Base-by-base conservation (phyloP, 2,797 vertebrate species). In the Acestrorhynchus altus region DNA sequence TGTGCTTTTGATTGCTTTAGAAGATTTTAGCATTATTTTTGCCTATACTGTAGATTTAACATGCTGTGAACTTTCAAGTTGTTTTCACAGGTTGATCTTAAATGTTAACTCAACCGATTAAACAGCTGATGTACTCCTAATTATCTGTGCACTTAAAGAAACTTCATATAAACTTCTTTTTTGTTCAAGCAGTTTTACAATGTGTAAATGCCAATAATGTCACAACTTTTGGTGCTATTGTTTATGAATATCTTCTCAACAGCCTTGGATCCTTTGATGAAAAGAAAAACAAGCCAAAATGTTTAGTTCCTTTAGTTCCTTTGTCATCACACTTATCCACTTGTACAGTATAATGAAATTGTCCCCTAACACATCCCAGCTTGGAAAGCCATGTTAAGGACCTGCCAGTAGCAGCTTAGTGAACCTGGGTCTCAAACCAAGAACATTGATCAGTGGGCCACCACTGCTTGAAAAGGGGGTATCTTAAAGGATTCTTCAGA, bases 81-180 rank as follows among this genome's bases (percentile, higher is more conserved):
- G 4, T 65, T 59, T 78, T 82, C 59, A 54, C 63, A 74, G 59
- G 63, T 74, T 71, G 59, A 39, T 79, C 68, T 81, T 72, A 76
- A 73, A 81, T 79, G 51, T 74, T 47, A 81, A 81, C 66, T 72
- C 39, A 35, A 44, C n/a, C 22, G 52, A 39, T 78, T 65, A 69
- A 79, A 69, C 16, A 39, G 52, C 8, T 59, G 24, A 51, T 56
- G 18, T 11, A 26, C 10, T 40, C 20, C 15, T 54, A 56, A 26
- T 70, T 77, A 12, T 40, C 20, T 77, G 51, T 69, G 28, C 54
- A 52, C 16, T 63, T 46, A 8, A 51, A 72, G 5, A 20, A 59
- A 35, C 8, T 18, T 18, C 5, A 72, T 26, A 16, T 70, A 59
- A 11, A 10, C 28, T 59, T 31, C 18, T 16, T 70, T 78, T 10